Base-by-base conservation (phyloP, 2,113 vertebrate genomes). In the Otus sunia region DNA sequence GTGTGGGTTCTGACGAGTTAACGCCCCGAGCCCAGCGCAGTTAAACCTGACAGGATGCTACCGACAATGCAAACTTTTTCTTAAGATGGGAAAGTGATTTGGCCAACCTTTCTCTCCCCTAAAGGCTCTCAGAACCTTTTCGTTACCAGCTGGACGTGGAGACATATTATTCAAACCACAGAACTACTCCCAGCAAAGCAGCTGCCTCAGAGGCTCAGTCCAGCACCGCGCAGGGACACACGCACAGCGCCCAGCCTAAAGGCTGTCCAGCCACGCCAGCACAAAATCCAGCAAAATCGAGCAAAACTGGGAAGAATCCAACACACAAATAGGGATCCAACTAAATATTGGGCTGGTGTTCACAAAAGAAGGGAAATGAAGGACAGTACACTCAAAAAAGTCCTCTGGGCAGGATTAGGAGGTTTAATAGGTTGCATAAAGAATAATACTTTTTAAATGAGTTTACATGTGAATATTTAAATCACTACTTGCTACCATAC, bases 171-270 rank as follows among this genome's bases (percentile, higher is more conserved):
- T 43, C 29, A 27, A 47, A 39, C 5, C 3, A 10, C 37, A 29
- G 47, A 67, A 25, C 19, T 25, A 19, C 50, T 50, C 49, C 43
- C 43, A 77, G 63, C 0, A 37, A 6, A 55, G 77, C 55, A 34
- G 47, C 5, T 23, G 62, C n/a, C 59, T 43, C 53, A 25, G 55
- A 5, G 21, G 5, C n/a, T n/a, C 23, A 5, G 11, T 2, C 20
- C 4, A 52, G 66, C 0, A 11, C 34, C 2, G 2, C 20, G 5
- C 10, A 18, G 72, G 75, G 58, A 39, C 36, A 6, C 1, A 2
- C 4, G 11, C 59, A 14, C 19, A 39, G 15, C 34, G 41, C 58
- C 69, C 59, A 76, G 79, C 30, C n/a, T 5, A 3, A 63, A 25
- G 29, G 12, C 3, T 19, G 27, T 4, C 21, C 75, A 52, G 60